A percentile compares a stretch with the other conserved stretches of the same genome.
Conservation (phyloP, 1,140 invertebrate genomes). For the Hydropsyche tenuis region DNA sequence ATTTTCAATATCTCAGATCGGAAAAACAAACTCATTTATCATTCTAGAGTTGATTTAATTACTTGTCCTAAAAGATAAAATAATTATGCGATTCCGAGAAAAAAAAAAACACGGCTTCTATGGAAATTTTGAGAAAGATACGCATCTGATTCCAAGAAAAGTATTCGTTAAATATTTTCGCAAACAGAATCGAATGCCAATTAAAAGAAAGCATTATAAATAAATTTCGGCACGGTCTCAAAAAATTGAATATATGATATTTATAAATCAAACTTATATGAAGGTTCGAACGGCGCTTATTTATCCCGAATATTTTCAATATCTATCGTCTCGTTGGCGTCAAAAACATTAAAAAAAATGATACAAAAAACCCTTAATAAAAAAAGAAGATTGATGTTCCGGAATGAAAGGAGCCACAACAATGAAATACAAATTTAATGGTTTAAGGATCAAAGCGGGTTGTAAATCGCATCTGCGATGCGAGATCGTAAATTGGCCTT, state of each 20-base stretch:
- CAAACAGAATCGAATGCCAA: too few species aligned
- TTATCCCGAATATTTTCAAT: background rate
- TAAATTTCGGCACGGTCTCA: too few species aligned
- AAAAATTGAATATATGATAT: too few species aligned
- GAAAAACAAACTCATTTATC: too few species aligned
- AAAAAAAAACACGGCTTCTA: background rate
- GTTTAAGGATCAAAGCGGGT: constrained; percentile 31
- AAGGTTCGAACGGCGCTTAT: too few species aligned
- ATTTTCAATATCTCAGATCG: too few species aligned
- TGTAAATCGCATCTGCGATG: constrained; percentile 23
- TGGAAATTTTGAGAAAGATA: too few species aligned
- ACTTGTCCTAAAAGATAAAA: background rate
- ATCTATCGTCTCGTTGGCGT: background rate
- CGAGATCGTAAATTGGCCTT: constrained; percentile 29
- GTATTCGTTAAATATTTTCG: too few species aligned
- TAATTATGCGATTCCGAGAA: background rate
- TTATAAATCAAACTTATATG: too few species aligned
- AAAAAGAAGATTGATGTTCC: background rate
- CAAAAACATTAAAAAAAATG: background rate
- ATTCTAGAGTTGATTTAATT: too few species aligned
- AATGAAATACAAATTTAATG: constrained; percentile 37
- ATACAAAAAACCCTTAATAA: background rate
- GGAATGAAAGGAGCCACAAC: constrained; percentile 18
- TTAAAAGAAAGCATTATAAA: too few species aligned
- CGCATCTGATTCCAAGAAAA: too few species aligned